phyloP scores from a whole-genome alignment of 92 coral and sea anemone species.

The Nematostella vectensis region DNA sequence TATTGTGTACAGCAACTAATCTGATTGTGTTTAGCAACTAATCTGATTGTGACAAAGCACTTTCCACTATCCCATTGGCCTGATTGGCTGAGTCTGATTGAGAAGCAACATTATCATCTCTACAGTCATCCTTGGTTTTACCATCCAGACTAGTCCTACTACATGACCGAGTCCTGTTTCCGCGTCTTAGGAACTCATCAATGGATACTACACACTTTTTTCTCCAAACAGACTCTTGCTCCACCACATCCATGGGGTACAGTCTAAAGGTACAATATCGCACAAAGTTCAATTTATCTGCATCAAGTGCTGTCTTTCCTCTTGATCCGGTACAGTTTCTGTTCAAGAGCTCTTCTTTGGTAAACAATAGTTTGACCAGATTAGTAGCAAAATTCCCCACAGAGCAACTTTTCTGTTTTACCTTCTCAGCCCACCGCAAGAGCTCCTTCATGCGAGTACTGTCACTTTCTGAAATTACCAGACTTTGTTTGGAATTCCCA shows the following conservation, averaged over 20 bases:
- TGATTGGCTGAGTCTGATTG: no score
- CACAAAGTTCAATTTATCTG: slow-evolving; percentile 51
- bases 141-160: slow-evolving; percentile 6
- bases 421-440: slow-evolving; percentile 44
- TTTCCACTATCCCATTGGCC: no score
- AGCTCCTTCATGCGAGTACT: slow-evolving; percentile 40
- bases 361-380: slow-evolving; percentile 44
- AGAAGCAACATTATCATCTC: no score
- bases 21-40: no score
- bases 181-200: slow-evolving; percentile 71
- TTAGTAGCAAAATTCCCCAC: slow-evolving; percentile 59
- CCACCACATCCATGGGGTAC: slow-evolving; percentile 35
- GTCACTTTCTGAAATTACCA: slow-evolving; percentile 11
- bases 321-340: slow-evolving; percentile 65
- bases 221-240: slow-evolving; percentile 63
- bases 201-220: slow-evolving; percentile 50
- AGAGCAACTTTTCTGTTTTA: slow-evolving; percentile 52
- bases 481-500: slow-evolving; percentile 9
- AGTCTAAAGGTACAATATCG: slow-evolving; percentile 56
- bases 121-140: background rate
- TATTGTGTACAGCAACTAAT: no score
- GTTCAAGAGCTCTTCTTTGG: slow-evolving; percentile 51
- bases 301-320: slow-evolving; percentile 57
- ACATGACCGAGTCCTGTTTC: slow-evolving; percentile 45
- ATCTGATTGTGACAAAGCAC: no score